Base-by-base conservation (phyloP, 2,797 vertebrate genomes). In the Dromococcyx pavoninus region DNA sequence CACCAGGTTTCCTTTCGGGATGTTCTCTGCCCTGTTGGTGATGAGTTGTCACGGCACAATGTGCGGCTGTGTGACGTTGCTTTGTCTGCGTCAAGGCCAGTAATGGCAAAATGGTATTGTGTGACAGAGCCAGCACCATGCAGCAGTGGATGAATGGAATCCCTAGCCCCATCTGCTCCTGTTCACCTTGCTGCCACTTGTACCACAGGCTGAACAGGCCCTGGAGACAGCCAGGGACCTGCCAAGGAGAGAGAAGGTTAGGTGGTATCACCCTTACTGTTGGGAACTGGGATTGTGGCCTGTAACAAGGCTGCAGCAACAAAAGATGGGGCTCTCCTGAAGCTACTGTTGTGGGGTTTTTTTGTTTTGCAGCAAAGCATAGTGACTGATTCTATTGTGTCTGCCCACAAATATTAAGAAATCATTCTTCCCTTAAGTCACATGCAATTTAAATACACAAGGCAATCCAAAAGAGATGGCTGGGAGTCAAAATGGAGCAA, bases 381-480 rank as follows among this genome's bases (percentile, higher is more conserved):
- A 35, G 30, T 27, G 25, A 28, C n/a, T 56, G 71, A 41, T 62
- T 90, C 7, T 64, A 25, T 17, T 54, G 48, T 64, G 9, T 0
- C 0, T 53, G 19, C 32, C 39, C 28, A 53, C 28, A 46, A 22
- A 23, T 19, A n/a, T 13, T 39, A 81, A 77, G 65, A 74, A 75
- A 61, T 60, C 9, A 12, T 79, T 84, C 67, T 79, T 91, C 62
- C 48, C 48, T 84, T 86, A 91, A 94, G 53, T 88, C 46, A 54
- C 71, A 54, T 88, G 46, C 70, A 77, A 61, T 77, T 91, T 82
- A 85, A 95, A 56, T 81, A 82, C 77, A 85, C 54, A 80, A 88
- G 22, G 64, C 44, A 76, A 39, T 71, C 57, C 90, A 77, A 85
- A 96, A 85, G 86, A 76, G 33, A 10, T 85, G 64, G 69, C 78